Evolutionary conservation across 2,888 invertebrate genomes (phyloP).

Genomic region (Shargacucullia verbasci): DNA sequence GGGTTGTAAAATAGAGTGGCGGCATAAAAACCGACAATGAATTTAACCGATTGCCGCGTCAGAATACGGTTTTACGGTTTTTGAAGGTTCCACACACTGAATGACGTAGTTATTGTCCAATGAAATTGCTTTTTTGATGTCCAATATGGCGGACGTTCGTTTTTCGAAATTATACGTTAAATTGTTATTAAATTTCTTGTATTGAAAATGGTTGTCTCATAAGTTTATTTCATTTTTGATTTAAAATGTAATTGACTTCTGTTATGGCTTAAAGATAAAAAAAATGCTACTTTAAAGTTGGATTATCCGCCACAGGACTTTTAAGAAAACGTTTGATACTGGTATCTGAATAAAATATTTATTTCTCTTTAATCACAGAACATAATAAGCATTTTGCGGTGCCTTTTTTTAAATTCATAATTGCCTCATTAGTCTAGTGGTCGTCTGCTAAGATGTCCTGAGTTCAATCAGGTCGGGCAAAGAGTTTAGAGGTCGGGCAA

Average conservation of each 20-base stretch:
- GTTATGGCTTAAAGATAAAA: neutral
- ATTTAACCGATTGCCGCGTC: constrained; percentile 62
- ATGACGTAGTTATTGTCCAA: constrained; percentile 68
- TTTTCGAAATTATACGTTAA: constrained; percentile 58
- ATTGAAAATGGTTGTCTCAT: constrained; percentile 26
- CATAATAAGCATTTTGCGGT: no score
- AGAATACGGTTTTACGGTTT: constrained; percentile 58
- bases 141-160: constrained; percentile 63
- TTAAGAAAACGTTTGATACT: no score
- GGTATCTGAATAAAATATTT: no score
- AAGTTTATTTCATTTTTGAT: constrained; percentile 13
- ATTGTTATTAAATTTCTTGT: constrained; percentile 43
- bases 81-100: constrained; percentile 52
- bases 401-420: no score
- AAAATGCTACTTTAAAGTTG: no score
- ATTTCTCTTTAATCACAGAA: no score
- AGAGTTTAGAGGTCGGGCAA: no score
- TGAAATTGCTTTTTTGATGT: constrained; percentile 75
- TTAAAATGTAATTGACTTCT: constrained; percentile 1
- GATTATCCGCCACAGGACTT: no score
- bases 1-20: constrained; percentile 52
- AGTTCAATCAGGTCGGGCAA: no score
- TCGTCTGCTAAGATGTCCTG: no score
- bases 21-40: constrained; percentile 61
- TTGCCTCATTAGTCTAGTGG: no score